A percentile compares a stretch with the other conserved stretches of the same genome.
phyloP scores from a whole-genome alignment of 2,797 vertebrate species.

The Pygocentrus nattereri region DNA sequence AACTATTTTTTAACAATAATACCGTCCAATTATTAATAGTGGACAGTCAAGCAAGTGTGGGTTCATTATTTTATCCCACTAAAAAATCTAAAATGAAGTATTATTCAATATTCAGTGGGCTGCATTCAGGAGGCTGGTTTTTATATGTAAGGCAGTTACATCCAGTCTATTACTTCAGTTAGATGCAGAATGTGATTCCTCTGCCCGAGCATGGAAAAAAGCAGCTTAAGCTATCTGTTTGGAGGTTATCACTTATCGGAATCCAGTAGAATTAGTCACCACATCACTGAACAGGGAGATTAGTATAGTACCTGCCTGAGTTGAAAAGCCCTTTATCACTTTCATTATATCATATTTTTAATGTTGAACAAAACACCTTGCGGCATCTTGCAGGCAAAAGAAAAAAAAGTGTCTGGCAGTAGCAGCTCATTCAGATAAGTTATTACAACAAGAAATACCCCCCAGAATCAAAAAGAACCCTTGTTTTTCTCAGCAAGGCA shows the following conservation, averaged over 20 bases:
- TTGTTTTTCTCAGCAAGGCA: conserved; percentile 40
- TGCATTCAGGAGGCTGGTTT: conserved; percentile 16
- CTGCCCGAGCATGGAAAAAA: conserved; percentile 59
- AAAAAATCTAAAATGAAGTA: conserved; percentile 11
- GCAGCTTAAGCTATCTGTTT: conserved; percentile 55
- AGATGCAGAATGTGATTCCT: conserved; percentile 55
- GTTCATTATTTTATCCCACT: conserved; percentile 7
- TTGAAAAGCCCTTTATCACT: conserved; percentile 62
- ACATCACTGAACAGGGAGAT: conserved; percentile 56
- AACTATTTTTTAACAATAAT: conserved; percentile 7
- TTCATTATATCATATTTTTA: conserved; percentile 33
- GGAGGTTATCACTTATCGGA: conserved; percentile 56
- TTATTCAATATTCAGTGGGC: conserved; percentile 18
- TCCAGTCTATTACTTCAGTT: conserved; percentile 43
- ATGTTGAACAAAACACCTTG: conserved; percentile 23
- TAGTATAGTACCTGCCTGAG: conserved; percentile 60
- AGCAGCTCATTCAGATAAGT: conserved; percentile 26
- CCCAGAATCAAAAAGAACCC: conserved; percentile 29
- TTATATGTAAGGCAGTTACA: conserved; percentile 18
- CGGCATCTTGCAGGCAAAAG: conserved; percentile 21
- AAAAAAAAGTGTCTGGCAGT: conserved; percentile 11
- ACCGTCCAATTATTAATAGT: conserved; percentile 7
- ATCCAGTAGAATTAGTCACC: conserved; percentile 66
- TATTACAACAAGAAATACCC: conserved; percentile 34
- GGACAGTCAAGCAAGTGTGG: background rate